Evolutionary conservation across 2,888 invertebrate species (phyloP), one percentile per base, ranked within the genome.

Genomic region (Hedya salicella): DNA sequence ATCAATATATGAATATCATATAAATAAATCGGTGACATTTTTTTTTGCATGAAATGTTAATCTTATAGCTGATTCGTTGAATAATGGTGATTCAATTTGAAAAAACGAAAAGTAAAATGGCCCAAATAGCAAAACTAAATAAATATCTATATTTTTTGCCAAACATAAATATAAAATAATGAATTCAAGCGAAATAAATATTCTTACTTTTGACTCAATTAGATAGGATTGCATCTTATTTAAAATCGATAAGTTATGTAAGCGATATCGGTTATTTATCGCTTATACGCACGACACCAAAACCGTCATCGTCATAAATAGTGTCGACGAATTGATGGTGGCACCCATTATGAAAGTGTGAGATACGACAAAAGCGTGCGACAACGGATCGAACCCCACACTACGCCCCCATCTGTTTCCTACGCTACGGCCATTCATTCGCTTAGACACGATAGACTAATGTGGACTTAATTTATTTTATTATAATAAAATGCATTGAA

Each of bases 371-470:
- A 79, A 76, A 76, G 79, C 75, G 81, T 17, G 59, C 82, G 83
- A 80, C 81, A 87, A 83, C 81, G 81, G 48, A 52, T 32, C 57
- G 57, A 81, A 74, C 75, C 75, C 83, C 85, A 86, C 83, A 73
- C 73, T 75, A 74, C 73, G 84, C 88, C 88, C 84, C 90, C 88
- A 88, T 79, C 86, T 79, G 80, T 78, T 81, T 81, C 78, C 79
- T 75, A 75, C 72, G 75, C 60, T 60, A 61, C 74, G 75, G 75
- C 79, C 80, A 84, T 84, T 85, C 78, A 81, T 81, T 69, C 75
- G 81, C 78, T 81, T 69, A 67, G 60, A 59, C 60, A 66, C 74
- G 79, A 77, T 72, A 79, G 84, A 81, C 76, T 81, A 75, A 62
- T 74, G 68, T 79, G 84, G 88, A 87, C 69, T 67, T 32, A 11